Base-by-base conservation (phyloP, 2,113 vertebrate genomes). In the Chloropsis cyanopogon region DNA sequence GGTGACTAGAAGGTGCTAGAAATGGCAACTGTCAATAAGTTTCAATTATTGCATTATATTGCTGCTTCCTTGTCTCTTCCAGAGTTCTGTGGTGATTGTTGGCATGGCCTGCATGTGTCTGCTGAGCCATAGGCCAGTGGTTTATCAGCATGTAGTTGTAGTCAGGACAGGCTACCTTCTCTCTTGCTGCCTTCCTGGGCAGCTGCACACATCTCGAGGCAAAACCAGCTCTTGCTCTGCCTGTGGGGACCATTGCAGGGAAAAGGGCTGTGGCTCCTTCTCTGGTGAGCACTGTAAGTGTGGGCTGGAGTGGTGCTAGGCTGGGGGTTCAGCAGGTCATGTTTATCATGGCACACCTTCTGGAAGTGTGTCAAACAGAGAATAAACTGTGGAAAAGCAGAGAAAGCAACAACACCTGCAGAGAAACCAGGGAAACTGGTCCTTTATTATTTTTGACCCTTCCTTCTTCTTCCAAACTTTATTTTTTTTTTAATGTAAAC, bases 151-250 rank as follows among this genome's bases (percentile, higher is more conserved):
- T 3, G 31, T 12, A 7, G 25, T 1, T 50, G 23, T 7, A 6
- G 23, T 26, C 7, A 16, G 68, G 44, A 10, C 3, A 1, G 31
- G 6, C 2, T 35, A 3, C 12, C 24, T 25, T 66, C 25, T 50
- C 5, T 46, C 47, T 11, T 24, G 10, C 19, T 64, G 57, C 7
- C 49, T 44, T 81, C 69, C 69, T 56, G 54, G 26, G 65, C 59
- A 71, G 42, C 82, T 88, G 76, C n/a, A 17, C 28, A 4, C 0
- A 0, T 49, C 53, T 39, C 0, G 2, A 31, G 46, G 37, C n/a
- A 59, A 23, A 64, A 24, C 4, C 41, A 41, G 22, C 44, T 49
- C 54, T 31, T 56, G 20, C 10, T 37, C 46, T 60, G 49, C 37
- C 59, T 9, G 0, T 29, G 49, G 11, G 24, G 69, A 14, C 49